Evolutionary conservation across 2,113 vertebrate genomes (phyloP).

Genomic region (Nerophis lumbriciformis): DNA sequence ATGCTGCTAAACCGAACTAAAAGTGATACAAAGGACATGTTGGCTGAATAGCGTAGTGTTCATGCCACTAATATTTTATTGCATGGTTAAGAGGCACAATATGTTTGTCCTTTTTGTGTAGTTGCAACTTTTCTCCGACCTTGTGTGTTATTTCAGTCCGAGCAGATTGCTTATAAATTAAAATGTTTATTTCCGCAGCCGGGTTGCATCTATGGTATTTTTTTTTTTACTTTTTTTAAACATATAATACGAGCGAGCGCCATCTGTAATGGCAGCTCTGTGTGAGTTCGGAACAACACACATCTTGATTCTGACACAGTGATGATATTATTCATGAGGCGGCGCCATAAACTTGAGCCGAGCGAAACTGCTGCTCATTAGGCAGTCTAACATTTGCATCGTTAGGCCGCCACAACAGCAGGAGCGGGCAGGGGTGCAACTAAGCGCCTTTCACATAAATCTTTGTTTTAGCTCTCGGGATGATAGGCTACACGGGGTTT

Average conservation of each 20-base stretch:
- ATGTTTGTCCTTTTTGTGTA: neutral
- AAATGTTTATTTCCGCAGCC: slow-evolving; percentile 20
- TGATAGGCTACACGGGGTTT: slow-evolving; percentile 52
- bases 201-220: slow-evolving; percentile 17
- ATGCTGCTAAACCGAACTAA: too few relatives aligned
- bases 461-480: slow-evolving; percentile 46
- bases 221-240: slow-evolving; percentile 5
- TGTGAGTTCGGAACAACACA: slow-evolving; percentile 41
- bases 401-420: slow-evolving; percentile 57
- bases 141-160: slow-evolving; percentile 2
- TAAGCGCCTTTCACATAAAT: slow-evolving; percentile 51
- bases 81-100: neutral
- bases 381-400: slow-evolving; percentile 62
- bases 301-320: slow-evolving; percentile 48
- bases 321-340: slow-evolving; percentile 66
- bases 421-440: slow-evolving; percentile 43
- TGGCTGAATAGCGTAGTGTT: too few relatives aligned
- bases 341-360: slow-evolving; percentile 44
- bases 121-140: neutral
- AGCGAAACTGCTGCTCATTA: slow-evolving; percentile 62
- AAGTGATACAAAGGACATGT: too few relatives aligned
- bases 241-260: slow-evolving; percentile 26
- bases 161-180: slow-evolving; percentile 32
- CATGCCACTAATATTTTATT: neutral
- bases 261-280: slow-evolving; percentile 66